Percentiles rank a stretch among this genome's conserved stretches.
These are phyloP conservation scores for Drosophila varians DNA, from an alignment of 1,140 invertebrate species.

Conservation along the genomic window DNA sequence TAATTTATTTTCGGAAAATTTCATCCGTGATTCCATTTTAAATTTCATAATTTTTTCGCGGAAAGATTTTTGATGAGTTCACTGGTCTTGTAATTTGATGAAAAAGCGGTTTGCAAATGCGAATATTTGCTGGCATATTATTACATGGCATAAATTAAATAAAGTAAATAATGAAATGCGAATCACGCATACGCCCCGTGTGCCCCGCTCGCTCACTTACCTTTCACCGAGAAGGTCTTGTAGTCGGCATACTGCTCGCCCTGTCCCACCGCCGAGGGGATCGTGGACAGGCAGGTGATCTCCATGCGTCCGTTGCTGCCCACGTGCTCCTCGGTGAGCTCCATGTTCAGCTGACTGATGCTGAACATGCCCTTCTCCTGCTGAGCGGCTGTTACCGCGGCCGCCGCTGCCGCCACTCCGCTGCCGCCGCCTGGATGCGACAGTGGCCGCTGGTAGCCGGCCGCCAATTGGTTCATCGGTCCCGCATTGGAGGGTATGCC, in stretches of 20 bases:
- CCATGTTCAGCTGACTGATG: conserved; percentile 84
- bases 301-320: conserved; percentile 87
- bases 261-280: conserved; percentile 87
- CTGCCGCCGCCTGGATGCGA: conserved; percentile 79
- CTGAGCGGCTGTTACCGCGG: conserved; percentile 75
- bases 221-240: conserved; percentile 87
- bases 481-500: conserved; percentile 77
- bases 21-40: conserved; percentile 63
- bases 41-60: conserved; percentile 64
- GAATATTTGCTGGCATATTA: conserved; percentile 69
- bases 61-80: conserved; percentile 72
- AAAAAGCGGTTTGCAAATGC: conserved; percentile 38
- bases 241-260: conserved; percentile 88
- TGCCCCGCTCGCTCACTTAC: conserved; percentile 84
- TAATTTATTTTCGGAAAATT: conserved; percentile 74
- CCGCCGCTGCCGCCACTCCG: conserved; percentile 75
- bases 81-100: conserved; percentile 54
- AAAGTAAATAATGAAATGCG: conserved; percentile 43
- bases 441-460: conserved; percentile 77
- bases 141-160: conserved; percentile 59
- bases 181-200: conserved; percentile 57
- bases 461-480: conserved; percentile 77
- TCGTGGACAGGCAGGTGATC: conserved; percentile 89
- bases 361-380: conserved; percentile 82
- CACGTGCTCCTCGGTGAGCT: conserved; percentile 87